Percentiles rank a stretch among this genome's conserved stretches.
Conservation (phyloP, 2,888 invertebrate genomes). For the Drosophila subquinaria region DNA sequence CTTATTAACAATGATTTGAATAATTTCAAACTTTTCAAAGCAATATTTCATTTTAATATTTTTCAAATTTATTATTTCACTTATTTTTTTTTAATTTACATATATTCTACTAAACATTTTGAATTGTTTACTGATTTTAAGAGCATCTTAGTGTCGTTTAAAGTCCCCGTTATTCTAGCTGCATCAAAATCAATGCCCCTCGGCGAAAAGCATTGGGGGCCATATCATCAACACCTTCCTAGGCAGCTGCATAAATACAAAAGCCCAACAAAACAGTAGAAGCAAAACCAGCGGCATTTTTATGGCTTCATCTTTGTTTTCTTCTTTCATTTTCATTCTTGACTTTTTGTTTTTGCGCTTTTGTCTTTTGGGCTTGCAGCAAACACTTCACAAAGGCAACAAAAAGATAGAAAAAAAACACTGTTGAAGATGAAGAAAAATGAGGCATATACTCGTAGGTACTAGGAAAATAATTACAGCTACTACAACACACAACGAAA, state of each 20-base stretch:
- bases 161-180: constrained; percentile 11
- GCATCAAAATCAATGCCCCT: constrained; percentile 71
- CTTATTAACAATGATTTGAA: too few relatives aligned
- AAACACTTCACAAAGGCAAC: background rate
- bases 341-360: constrained; percentile 14
- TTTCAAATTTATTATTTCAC: background rate
- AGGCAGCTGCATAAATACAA: constrained; percentile 71
- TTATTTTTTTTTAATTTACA: background rate
- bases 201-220: constrained; percentile 34
- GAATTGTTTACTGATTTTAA: background rate
- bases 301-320: constrained; percentile 70
- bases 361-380: constrained; percentile 38
- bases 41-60: too few relatives aligned
- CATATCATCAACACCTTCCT: constrained; percentile 75
- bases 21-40: too few relatives aligned
- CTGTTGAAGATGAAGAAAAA: constrained; percentile 21
- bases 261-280: constrained; percentile 43
- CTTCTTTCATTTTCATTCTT: constrained; percentile 24
- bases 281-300: constrained; percentile 72
- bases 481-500: constrained; percentile 47
- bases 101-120: background rate
- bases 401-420: constrained; percentile 5
- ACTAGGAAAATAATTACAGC: constrained; percentile 60
- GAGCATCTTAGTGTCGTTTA: constrained; percentile 34
- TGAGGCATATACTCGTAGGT: constrained; percentile 33